Evolutionary conservation across 2,113 vertebrate species (phyloP).

Genomic region (Oreochromis niloticus): DNA sequence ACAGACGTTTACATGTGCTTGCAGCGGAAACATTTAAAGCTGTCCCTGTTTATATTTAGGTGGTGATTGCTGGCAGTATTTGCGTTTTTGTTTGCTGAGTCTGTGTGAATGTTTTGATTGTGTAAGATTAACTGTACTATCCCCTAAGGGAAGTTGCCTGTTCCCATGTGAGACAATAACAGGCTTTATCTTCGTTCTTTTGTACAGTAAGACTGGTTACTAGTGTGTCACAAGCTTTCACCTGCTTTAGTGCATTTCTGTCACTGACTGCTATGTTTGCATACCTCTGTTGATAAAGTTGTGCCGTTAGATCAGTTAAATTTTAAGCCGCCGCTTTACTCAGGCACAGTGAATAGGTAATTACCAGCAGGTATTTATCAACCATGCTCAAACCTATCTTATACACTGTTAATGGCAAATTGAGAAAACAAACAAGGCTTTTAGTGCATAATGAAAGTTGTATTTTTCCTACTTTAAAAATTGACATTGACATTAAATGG

Average conservation of each 20-base stretch:
- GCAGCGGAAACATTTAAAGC: neutral
- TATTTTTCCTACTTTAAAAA: neutral
- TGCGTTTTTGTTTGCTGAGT: neutral
- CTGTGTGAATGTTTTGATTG: neutral
- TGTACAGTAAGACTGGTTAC: neutral
- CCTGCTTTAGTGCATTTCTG: neutral
- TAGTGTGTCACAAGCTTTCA: neutral
- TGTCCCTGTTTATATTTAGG: neutral
- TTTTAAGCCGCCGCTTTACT: neutral
- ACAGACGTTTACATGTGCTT: neutral
- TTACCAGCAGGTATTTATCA: neutral
- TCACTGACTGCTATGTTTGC: neutral
- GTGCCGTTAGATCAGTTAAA: neutral
- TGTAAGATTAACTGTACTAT: constrained; percentile 5
- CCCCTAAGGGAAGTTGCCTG: neutral
- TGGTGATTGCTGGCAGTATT: neutral
- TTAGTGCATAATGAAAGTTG: neutral
- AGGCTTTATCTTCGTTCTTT: neutral
- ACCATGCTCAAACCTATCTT: neutral
- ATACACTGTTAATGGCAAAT: neutral
- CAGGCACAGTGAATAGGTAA: neutral
- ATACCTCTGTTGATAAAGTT: neutral
- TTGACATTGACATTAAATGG: neutral
- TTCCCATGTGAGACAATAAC: neutral
- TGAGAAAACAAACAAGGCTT: neutral